Evolutionary conservation across 1,140 invertebrate species (phyloP).

Genomic region (Lepidurus couesii): DNA sequence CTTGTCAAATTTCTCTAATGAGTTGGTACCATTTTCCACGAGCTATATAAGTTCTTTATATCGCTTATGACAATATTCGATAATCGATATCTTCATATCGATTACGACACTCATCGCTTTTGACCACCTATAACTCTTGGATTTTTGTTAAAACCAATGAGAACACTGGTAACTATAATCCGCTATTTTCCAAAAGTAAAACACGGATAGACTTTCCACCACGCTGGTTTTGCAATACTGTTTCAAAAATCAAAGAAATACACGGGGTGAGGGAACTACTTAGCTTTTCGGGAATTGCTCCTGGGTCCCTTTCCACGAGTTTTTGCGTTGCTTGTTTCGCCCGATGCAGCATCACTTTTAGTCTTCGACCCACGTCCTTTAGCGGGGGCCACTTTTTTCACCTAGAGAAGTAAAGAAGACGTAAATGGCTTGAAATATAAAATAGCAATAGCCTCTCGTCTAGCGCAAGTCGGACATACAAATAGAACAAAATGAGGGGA

Average conservation of each 20-base stretch:
- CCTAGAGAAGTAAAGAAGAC: neutral
- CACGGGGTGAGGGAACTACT: neutral
- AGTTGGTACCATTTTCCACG: too few species aligned
- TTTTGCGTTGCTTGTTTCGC: neutral
- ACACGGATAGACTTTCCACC: neutral
- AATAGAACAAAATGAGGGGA: too few species aligned
- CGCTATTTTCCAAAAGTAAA: neutral
- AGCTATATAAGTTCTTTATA: too few species aligned
- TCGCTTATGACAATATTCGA: too few species aligned
- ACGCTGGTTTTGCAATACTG: neutral
- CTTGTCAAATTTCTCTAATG: too few species aligned
- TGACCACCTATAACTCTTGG: too few species aligned
- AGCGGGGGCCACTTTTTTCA: neutral
- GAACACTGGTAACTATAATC: too few species aligned
- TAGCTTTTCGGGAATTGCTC: neutral
- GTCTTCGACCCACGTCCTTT: conserved; percentile 6
- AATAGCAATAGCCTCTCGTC: neutral
- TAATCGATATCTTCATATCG: too few species aligned
- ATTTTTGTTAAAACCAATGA: too few species aligned
- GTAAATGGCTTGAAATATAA: neutral
- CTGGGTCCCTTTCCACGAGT: neutral
- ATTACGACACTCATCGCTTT: too few species aligned
- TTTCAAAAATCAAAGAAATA: neutral
- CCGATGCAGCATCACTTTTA: neutral
- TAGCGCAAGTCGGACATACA: neutral